Conservation (phyloP, 2,888 invertebrate species). For the Allolobophora icterica region DNA sequence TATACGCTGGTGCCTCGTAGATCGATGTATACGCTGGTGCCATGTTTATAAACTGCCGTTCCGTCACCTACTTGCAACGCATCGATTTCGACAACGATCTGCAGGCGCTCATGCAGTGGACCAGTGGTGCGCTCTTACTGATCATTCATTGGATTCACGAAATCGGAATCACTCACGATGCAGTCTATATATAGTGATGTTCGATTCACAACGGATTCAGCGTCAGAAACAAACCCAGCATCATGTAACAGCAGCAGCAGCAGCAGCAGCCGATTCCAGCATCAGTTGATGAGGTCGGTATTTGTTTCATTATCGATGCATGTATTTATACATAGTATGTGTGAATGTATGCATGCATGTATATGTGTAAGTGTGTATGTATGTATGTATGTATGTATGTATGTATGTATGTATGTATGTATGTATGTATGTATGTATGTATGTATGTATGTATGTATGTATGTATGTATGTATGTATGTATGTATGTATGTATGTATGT, state of each 20-base stretch:
- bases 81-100: neutral
- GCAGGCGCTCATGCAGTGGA: no score
- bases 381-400: no score
- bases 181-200: neutral
- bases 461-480: no score
- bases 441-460: no score
- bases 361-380: no score
- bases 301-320: neutral
- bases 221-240: neutral
- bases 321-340: neutral
- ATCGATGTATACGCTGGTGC: neutral
- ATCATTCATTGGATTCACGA: neutral
- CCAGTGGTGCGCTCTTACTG: neutral
- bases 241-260: neutral
- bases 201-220: neutral
- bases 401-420: no score
- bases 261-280: neutral
- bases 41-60: neutral
- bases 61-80: neutral
- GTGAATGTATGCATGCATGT: no score
- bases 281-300: neutral
- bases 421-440: no score
- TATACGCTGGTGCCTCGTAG: neutral
- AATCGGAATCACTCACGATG: neutral
- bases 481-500: no score